Evolutionary conservation across 2,113 vertebrate genomes (phyloP).

Genomic region (Paradoxurus hermaphroditus): DNA sequence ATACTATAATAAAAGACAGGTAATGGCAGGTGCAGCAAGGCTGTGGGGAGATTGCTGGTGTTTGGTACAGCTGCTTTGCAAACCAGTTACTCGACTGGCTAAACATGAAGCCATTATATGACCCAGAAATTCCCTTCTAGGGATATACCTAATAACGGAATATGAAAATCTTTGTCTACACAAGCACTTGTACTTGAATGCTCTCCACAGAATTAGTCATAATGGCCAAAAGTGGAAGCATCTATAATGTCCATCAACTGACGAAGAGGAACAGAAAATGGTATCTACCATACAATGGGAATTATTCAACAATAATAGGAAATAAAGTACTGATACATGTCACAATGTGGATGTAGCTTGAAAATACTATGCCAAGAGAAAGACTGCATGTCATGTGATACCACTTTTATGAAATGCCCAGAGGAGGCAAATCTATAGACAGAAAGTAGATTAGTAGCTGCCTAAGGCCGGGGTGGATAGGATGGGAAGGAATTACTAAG

Average conservation of each 20-base stretch:
- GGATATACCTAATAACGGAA: neutral
- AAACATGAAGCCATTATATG: neutral
- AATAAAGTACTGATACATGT: neutral
- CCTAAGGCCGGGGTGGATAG: too few species aligned
- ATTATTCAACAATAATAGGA: neutral
- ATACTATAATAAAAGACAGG: neutral
- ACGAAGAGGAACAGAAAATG: neutral
- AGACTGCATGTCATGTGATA: neutral
- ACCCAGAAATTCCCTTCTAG: neutral
- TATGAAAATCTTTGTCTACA: neutral
- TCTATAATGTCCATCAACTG: neutral
- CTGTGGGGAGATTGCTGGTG: neutral
- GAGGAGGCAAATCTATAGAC: too few species aligned
- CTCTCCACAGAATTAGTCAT: neutral
- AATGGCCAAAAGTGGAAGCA: neutral
- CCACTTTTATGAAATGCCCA: too few species aligned
- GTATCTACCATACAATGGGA: neutral
- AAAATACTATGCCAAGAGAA: neutral
- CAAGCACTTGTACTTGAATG: accelerated
- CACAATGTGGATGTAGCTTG: neutral
- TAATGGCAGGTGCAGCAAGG: neutral
- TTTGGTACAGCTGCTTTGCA: neutral
- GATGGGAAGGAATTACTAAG: too few species aligned
- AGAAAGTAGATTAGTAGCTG: too few species aligned
- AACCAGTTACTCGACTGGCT: neutral